These are phyloP conservation scores for Malurus leucopterus DNA, from an alignment of 2,797 vertebrate genomes.

Conservation along the genomic window DNA sequence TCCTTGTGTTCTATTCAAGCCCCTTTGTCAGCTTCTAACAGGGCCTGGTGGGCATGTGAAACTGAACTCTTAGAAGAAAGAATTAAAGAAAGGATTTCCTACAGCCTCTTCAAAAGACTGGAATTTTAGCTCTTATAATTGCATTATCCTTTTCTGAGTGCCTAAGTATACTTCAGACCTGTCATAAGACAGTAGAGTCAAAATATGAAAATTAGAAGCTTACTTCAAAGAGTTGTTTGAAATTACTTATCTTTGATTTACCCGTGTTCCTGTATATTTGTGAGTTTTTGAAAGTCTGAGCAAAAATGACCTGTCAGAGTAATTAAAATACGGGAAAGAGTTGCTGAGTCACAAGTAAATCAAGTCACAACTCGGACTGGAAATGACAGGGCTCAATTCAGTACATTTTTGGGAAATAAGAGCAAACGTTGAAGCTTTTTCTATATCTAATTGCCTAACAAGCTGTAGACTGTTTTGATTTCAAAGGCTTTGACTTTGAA, in stretches of 20 bases:
- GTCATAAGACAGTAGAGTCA: neutral
- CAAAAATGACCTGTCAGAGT: neutral
- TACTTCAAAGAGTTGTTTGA: neutral
- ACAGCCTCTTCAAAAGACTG: neutral
- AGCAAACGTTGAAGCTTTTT: neutral
- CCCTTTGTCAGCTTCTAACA: neutral
- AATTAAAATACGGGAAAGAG: neutral
- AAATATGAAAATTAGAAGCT: neutral
- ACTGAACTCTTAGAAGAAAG: neutral
- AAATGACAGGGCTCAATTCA: neutral
- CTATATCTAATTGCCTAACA: neutral
- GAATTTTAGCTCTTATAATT: neutral
- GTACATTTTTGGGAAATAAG: neutral
- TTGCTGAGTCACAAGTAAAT: neutral
- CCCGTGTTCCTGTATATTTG: neutral
- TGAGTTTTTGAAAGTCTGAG: neutral
- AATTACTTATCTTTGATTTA: neutral
- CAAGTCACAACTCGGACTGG: neutral
- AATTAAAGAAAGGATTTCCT: neutral
- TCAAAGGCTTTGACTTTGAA: neutral
- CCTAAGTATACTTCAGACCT: neutral
- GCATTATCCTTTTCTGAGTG: neutral
- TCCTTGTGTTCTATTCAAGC: neutral
- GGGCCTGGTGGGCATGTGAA: neutral
- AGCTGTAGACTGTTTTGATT: neutral